Evolutionary conservation across 2,797 vertebrate species (phyloP).

Genomic region (Nothura maculosa): DNA sequence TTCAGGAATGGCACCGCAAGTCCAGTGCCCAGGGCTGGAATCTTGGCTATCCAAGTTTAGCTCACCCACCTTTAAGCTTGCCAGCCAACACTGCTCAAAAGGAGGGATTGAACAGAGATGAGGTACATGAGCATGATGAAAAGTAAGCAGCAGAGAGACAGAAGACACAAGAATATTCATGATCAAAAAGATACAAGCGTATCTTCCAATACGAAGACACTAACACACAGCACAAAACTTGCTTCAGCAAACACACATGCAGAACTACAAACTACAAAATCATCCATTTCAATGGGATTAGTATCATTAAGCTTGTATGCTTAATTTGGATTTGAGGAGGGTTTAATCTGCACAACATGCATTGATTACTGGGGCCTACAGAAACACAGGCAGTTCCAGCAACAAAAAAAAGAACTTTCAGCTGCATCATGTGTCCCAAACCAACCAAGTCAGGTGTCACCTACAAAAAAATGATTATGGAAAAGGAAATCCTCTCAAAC

Average conservation of each 20-base stretch:
- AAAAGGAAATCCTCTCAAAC: neutral
- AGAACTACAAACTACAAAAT: neutral
- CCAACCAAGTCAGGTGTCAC: neutral
- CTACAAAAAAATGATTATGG: neutral
- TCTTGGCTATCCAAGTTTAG: neutral
- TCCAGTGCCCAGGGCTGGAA: neutral
- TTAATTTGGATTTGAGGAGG: neutral
- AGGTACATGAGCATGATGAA: slow-evolving; percentile 55
- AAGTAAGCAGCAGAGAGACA: slow-evolving; percentile 44
- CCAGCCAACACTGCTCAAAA: slow-evolving; percentile 79
- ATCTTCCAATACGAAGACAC: neutral
- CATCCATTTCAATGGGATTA: neutral
- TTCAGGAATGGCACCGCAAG: neutral
- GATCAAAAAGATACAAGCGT: neutral
- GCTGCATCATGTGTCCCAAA: neutral
- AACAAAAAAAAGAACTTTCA: neutral
- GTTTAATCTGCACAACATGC: neutral
- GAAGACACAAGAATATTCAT: slow-evolving; percentile 45
- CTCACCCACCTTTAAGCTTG: slow-evolving; percentile 83
- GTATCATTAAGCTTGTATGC: neutral
- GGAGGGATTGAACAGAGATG: slow-evolving; percentile 57
- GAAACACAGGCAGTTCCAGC: neutral
- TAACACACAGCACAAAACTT: slow-evolving; percentile 6
- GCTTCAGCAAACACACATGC: neutral
- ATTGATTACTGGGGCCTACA: neutral